A percentile compares a stretch with the other conserved stretches of the same genome.
Conservation (phyloP, 2,797 vertebrate species). For the Emys orbicularis region DNA sequence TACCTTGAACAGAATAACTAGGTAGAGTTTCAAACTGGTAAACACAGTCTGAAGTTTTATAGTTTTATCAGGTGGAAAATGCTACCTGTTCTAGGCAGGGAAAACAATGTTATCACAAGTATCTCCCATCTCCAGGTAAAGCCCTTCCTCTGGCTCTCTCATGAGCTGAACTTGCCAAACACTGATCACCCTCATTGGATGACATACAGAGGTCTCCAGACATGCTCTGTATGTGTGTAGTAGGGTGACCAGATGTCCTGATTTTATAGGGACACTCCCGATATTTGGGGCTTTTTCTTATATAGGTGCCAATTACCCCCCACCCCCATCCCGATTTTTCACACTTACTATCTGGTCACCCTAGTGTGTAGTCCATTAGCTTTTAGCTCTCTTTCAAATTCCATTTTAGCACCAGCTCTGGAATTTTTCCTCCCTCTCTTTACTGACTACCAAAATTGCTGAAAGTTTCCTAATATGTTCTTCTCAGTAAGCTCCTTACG, state of each 20-base stretch:
- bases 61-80: neutral
- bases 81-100: neutral
- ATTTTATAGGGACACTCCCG: no score
- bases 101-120: neutral
- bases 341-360: no score
- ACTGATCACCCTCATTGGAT: neutral
- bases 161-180: neutral
- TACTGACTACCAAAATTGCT: neutral
- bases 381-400: conserved; percentile 3
- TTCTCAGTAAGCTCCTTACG: neutral
- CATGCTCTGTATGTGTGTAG: neutral
- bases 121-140: neutral
- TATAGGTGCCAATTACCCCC: no score
- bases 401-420: neutral
- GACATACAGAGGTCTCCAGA: neutral
- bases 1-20: neutral
- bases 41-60: neutral
- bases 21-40: conserved; percentile 2
- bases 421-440: conserved; percentile 23
- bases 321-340: no score
- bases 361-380: neutral
- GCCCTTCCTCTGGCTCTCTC: neutral
- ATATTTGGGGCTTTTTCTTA: no score
- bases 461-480: neutral
- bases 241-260: no score